Evolutionary conservation across 2,888 invertebrate species (phyloP).

Genomic region (Cheilosia urbana): DNA sequence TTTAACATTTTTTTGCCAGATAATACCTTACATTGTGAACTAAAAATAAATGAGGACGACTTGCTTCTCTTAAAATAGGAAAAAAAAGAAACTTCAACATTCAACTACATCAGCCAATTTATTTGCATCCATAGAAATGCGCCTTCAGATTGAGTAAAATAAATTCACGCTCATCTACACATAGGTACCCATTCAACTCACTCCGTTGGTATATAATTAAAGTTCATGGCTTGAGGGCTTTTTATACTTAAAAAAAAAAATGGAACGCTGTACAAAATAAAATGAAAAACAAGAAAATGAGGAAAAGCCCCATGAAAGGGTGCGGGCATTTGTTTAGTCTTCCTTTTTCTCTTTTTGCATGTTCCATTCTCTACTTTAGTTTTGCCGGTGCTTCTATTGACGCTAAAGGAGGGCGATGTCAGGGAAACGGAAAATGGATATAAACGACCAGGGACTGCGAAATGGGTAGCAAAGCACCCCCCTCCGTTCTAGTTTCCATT

Average conservation of each 20-base stretch:
- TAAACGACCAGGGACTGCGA: slow-evolving; percentile 42
- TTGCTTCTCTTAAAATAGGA: slow-evolving; percentile 6
- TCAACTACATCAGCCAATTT: slow-evolving; percentile 30
- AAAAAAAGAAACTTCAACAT: not conserved
- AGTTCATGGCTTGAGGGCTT: slow-evolving; percentile 71
- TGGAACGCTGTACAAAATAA: slow-evolving; percentile 45
- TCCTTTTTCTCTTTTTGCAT: slow-evolving; percentile 12
- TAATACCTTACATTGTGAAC: slow-evolving; percentile 17
- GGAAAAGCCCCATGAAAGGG: slow-evolving; percentile 54
- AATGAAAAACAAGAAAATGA: slow-evolving; percentile 10
- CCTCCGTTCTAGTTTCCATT: slow-evolving; percentile 68
- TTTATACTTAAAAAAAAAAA: slow-evolving; percentile 38
- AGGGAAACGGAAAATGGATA: slow-evolving; percentile 19
- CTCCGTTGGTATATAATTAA: slow-evolving; percentile 56
- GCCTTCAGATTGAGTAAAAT: slow-evolving; percentile 9
- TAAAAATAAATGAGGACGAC: slow-evolving; percentile 39
- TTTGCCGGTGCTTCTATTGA: slow-evolving; percentile 33
- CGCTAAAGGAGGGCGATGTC: slow-evolving; percentile 32
- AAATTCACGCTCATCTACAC: slow-evolving; percentile 5
- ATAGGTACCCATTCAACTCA: slow-evolving; percentile 5
- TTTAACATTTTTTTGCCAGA: not conserved
- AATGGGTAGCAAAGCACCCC: slow-evolving; percentile 38
- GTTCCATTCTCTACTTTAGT: slow-evolving; percentile 47
- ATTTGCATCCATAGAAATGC: slow-evolving; percentile 43
- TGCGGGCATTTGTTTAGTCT: slow-evolving; percentile 60